These are phyloP conservation scores for Sebastolobus altivelis DNA, from an alignment of 2,797 vertebrate species.

Conservation along the genomic window DNA sequence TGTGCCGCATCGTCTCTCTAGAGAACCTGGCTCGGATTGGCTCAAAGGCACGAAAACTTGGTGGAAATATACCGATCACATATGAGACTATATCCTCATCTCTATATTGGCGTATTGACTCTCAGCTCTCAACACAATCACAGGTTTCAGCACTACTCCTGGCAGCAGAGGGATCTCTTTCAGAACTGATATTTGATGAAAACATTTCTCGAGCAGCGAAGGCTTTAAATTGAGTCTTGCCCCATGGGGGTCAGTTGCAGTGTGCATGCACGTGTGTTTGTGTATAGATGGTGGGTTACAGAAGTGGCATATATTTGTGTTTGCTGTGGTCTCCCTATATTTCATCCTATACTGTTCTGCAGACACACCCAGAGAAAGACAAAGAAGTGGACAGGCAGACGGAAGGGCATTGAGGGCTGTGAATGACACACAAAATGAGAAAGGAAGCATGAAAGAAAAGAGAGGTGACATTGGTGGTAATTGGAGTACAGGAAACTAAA, in stretches of 20 bases:
- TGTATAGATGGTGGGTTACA: constrained; percentile 18
- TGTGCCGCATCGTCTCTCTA: constrained; percentile 52
- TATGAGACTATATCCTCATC: constrained; percentile 24
- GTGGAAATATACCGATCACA: constrained; percentile 26
- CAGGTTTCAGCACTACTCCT: constrained; percentile 24
- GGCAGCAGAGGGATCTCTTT: constrained; percentile 31
- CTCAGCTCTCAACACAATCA: constrained; percentile 39
- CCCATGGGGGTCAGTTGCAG: constrained; percentile 30
- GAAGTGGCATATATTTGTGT: constrained; percentile 41
- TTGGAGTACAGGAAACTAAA: constrained; percentile 70
- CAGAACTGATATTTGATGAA: constrained; percentile 39
- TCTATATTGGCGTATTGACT: constrained; percentile 29
- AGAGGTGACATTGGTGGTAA: constrained; percentile 81
- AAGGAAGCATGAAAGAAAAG: constrained; percentile 29
- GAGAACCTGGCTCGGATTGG: constrained; percentile 65
- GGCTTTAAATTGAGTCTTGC: constrained; percentile 59
- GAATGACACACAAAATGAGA: constrained; percentile 39
- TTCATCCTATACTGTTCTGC: constrained; percentile 14
- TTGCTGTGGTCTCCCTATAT: constrained; percentile 27
- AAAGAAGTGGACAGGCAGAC: constrained; percentile 17
- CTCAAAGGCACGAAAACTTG: constrained; percentile 38
- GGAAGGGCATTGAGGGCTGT: constrained; percentile 17
- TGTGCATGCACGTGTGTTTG: constrained; percentile 28
- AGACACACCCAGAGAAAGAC: constrained; percentile 17
- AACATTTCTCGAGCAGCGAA: constrained; percentile 41